Percentiles rank a stretch among this genome's conserved stretches.
Evolutionary conservation across 2,888 invertebrate species (phyloP).

Genomic region (Drosophila mulleri): DNA sequence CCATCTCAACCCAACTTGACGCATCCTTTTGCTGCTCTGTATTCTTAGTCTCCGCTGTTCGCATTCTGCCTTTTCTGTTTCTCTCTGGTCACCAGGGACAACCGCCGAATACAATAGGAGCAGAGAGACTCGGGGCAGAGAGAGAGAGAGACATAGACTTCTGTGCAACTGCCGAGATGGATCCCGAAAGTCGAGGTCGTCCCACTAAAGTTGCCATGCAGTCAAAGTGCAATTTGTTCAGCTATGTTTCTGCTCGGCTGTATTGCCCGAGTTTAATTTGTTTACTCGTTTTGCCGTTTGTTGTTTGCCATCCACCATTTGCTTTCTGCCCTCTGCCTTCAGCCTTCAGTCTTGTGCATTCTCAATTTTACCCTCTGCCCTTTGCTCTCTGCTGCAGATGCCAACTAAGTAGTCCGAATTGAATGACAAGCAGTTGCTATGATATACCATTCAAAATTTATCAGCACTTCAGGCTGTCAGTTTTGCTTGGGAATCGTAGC

Average conservation of each 20-base stretch:
- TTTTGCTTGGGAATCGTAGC: not conserved
- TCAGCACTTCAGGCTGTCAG: slow-evolving; percentile 7
- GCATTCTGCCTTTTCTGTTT: slow-evolving; percentile 38
- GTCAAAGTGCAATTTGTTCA: slow-evolving; percentile 77
- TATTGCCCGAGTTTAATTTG: slow-evolving; percentile 68
- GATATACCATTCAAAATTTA: slow-evolving; percentile 22
- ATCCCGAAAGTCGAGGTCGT: slow-evolving; percentile 56
- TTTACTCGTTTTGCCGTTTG: slow-evolving; percentile 55
- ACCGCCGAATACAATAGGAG: slow-evolving; percentile 62
- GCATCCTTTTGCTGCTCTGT: slow-evolving; percentile 36
- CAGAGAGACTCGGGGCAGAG: not conserved
- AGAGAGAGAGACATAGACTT: slow-evolving; percentile 22
- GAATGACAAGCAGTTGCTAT: slow-evolving; percentile 11
- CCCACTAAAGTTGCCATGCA: slow-evolving; percentile 69
- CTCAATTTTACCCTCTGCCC: slow-evolving; percentile 8
- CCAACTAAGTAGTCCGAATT: slow-evolving; percentile 29
- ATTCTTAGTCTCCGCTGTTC: slow-evolving; percentile 26
- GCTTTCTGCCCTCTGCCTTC: slow-evolving; percentile 12
- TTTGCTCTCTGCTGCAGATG: slow-evolving; percentile 10
- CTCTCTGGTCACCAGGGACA: slow-evolving; percentile 67
- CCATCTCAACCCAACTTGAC: slow-evolving; percentile 40
- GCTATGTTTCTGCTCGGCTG: slow-evolving; percentile 49
- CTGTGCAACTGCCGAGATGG: slow-evolving; percentile 32
- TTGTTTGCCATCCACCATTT: slow-evolving; percentile 42
- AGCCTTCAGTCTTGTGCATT: not conserved